Evolutionary conservation across 2,888 invertebrate species (phyloP).

Genomic region (Tetragnatha montana): DNA sequence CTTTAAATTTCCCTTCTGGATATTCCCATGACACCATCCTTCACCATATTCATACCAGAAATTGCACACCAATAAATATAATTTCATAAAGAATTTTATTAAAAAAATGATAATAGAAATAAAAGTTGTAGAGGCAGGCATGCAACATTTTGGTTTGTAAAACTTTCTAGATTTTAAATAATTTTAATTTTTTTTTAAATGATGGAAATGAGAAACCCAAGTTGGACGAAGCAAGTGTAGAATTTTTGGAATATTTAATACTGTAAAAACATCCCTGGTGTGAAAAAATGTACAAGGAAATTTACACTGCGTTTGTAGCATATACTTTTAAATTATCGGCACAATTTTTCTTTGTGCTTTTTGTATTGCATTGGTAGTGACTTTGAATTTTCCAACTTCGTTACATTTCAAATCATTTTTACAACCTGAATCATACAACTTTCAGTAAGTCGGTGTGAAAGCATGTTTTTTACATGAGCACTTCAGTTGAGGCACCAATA

Average conservation of each 20-base stretch:
- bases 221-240: constrained; percentile 45
- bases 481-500: constrained; percentile 69
- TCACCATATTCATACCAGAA: no score
- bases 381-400: constrained; percentile 44
- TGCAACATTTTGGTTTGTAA: constrained; percentile 23
- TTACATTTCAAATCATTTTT: constrained; percentile 26
- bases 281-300: constrained; percentile 53
- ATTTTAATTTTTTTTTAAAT: constrained; percentile 6
- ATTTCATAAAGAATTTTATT: constrained; percentile 53
- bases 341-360: constrained; percentile 25
- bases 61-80: background rate
- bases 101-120: constrained; percentile 52
- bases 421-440: constrained; percentile 53
- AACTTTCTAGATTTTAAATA: background rate
- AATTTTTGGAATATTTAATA: constrained; percentile 45
- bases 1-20: no score
- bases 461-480: constrained; percentile 67
- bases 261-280: constrained; percentile 62
- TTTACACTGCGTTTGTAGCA: constrained; percentile 10
- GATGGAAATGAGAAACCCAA: constrained; percentile 30
- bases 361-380: constrained; percentile 54
- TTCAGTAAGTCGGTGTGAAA: constrained; percentile 50
- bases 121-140: constrained; percentile 51
- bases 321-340: constrained; percentile 21
- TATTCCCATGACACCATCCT: no score